Evolutionary conservation across 2,888 invertebrate species (phyloP).

Genomic region (Andrena bucephala): DNA sequence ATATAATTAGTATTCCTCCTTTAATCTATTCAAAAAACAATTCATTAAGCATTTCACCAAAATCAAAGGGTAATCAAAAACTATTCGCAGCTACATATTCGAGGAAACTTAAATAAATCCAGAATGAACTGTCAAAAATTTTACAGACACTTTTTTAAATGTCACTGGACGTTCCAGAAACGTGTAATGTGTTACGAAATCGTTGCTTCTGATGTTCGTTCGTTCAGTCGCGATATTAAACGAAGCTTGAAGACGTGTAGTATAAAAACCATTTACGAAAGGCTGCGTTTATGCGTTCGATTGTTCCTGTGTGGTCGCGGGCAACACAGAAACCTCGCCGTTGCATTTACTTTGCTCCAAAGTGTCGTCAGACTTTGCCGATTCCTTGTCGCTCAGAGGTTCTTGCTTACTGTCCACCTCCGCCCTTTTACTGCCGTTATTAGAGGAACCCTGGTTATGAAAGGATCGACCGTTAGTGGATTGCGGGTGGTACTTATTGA

Average conservation of each 20-base stretch:
- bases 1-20: no score
- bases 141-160: not conserved
- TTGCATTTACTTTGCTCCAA: constrained; percentile 52
- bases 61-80: no score
- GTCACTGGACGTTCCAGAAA: constrained; percentile 43
- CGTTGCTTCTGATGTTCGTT: constrained; percentile 14
- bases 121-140: not conserved
- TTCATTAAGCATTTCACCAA: no score
- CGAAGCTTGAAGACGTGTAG: constrained; percentile 28
- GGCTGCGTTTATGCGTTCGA: constrained; percentile 54
- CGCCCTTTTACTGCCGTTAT: constrained; percentile 1
- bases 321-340: constrained; percentile 38
- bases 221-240: constrained; percentile 41
- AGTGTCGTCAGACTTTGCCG: constrained; percentile 41
- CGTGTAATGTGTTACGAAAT: constrained; percentile 34
- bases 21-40: no score
- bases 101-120: no score
- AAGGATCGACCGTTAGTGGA: constrained; percentile 20
- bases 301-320: constrained; percentile 31
- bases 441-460: constrained; percentile 9
- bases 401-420: constrained; percentile 24
- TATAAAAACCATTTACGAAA: constrained; percentile 51
- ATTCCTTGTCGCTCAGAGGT: constrained; percentile 22
- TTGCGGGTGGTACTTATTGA: constrained; percentile 7
- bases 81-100: no score